Evolutionary conservation across 2,888 invertebrate genomes (phyloP), one percentile per base, ranked within the genome.

Genomic region (Clitarchus hookeri): DNA sequence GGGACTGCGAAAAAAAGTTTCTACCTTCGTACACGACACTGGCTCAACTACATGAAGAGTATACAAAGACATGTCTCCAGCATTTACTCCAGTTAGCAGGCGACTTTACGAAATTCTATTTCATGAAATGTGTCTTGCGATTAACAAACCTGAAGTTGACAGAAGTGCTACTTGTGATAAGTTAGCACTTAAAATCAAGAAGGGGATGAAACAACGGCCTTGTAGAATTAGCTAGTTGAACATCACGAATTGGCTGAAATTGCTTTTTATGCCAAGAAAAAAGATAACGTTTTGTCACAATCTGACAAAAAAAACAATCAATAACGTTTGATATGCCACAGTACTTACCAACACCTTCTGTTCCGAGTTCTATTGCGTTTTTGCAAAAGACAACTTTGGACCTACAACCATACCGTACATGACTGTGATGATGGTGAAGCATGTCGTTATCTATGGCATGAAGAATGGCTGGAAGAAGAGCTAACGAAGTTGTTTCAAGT

Each of bases 271-370:
- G 78, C 78, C 78, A 78, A 78, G 8, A 78, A 36, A 78, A 78
- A 78, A 19, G 11, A 78, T 26, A 3, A 78, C 1, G 1, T 78
- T 25, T 78, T 3, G 19, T 78, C 4, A 9, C 25, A 78, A 25
- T 78, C 25, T 78, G 78, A 9, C 78, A 78, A 78, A 78, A 23
- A 11, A 23, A 19, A 78, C 2, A 23, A 78, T 6, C 16, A 53
- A 84, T 48, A 84, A 84, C n/a, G 16, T 84, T 84, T 9, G 23
- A 84, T 44, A 84, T 84, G n/a, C 44, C 8, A 26, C 84, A 84
- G 44, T 44, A 48, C 44, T 23, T 84, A 0, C 84, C 84, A 48
- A 44, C 44, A 84, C 44, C 48, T 23, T 84, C 19, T 84, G n/a
- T 36, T 44, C 16, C 44, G 6, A 78, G 78, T 78, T 78, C n/a